Conservation (phyloP, 1,140 invertebrate genomes). For the Trichomalopsis sarcophagae region DNA sequence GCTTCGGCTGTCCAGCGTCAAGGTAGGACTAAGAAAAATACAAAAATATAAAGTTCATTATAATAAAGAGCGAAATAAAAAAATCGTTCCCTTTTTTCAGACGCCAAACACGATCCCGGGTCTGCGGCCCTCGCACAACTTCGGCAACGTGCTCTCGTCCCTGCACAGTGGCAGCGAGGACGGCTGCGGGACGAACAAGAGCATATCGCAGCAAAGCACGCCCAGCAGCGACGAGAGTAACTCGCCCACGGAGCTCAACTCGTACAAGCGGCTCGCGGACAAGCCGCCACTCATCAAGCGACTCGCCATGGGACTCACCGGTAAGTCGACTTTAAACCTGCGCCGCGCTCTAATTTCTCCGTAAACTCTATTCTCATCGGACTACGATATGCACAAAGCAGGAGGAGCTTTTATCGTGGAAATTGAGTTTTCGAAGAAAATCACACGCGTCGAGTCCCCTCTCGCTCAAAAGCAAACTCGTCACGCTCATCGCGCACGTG, state of each 20-base stretch:
- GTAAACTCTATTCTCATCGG: too few species aligned
- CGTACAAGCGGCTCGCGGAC: constrained; percentile 86
- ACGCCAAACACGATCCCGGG: constrained; percentile 76
- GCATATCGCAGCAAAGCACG: constrained; percentile 78
- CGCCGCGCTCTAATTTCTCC: too few species aligned
- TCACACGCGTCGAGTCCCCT: too few species aligned
- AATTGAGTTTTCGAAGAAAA: too few species aligned
- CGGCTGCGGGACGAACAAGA: constrained; percentile 71
- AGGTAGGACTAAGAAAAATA: constrained; percentile 60
- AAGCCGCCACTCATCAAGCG: constrained; percentile 89
- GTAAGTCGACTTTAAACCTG: constrained; percentile 19
- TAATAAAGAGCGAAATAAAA: too few species aligned
- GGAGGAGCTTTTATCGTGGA: too few species aligned
- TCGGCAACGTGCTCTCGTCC: constrained; percentile 71
- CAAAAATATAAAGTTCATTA: too few species aligned
- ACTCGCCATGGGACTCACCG: constrained; percentile 82
- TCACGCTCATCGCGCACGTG: too few species aligned
- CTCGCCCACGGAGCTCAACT: constrained; percentile 91
- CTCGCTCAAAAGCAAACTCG: too few species aligned
- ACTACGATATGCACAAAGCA: too few species aligned
- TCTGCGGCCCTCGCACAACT: constrained; percentile 74
- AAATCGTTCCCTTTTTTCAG: constrained; percentile 45
- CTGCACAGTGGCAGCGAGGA: constrained; percentile 45
- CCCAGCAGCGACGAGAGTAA: constrained; percentile 90
- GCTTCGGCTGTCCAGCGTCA: constrained; percentile 72